Evolutionary conservation across 1,140 invertebrate genomes (phyloP).

Genomic region (Drosophila pectinifera): DNA sequence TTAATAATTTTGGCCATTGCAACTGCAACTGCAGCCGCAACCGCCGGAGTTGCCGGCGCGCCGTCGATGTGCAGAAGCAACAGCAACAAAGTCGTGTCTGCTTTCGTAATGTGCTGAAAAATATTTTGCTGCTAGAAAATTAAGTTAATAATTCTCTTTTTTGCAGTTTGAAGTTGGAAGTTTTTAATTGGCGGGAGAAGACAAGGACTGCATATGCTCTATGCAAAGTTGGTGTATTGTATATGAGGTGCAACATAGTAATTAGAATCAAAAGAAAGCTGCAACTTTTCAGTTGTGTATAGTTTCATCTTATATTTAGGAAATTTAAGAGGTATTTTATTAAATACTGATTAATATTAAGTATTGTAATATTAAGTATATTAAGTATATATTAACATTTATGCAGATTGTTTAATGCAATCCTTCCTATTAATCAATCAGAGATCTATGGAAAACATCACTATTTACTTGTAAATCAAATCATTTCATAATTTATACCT

Average conservation of each 20-base stretch:
- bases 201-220: background rate
- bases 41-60: slow-evolving; percentile 16
- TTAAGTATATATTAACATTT: too few species aligned
- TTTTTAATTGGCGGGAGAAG: slow-evolving; percentile 43
- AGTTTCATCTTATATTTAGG: too few species aligned
- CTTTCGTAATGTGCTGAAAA: slow-evolving; percentile 68
- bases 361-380: too few species aligned
- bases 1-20: slow-evolving; percentile 76
- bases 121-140: slow-evolving; percentile 66
- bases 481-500: too few species aligned
- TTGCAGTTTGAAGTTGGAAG: slow-evolving; percentile 16
- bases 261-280: background rate
- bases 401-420: too few species aligned
- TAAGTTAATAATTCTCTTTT: slow-evolving; percentile 72
- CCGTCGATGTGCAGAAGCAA: slow-evolving; percentile 55
- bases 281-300: background rate
- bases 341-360: too few species aligned
- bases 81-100: slow-evolving; percentile 44
- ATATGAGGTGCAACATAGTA: background rate
- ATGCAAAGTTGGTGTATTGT: background rate
- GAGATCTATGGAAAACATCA: too few species aligned
- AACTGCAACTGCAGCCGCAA: slow-evolving; percentile 14
- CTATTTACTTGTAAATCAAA: too few species aligned
- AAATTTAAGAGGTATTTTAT: background rate
- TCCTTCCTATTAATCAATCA: too few species aligned